Percentiles rank a stretch among this genome's conserved stretches.
Evolutionary conservation across 1,140 invertebrate genomes (phyloP).

Genomic region (Orchesella cincta): DNA sequence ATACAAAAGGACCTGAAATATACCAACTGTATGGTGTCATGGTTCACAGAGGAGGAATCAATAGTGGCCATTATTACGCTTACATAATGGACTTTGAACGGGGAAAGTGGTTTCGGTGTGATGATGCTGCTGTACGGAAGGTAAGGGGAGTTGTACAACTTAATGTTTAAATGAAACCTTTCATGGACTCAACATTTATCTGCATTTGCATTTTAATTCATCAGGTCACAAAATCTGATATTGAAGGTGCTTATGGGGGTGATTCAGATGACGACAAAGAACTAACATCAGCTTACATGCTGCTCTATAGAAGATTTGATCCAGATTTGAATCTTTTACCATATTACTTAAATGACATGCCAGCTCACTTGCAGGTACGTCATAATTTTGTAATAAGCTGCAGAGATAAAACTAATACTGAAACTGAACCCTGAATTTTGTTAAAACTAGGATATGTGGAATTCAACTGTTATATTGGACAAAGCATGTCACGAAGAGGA

Average conservation of each 20-base stretch:
- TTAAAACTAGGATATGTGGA: slow-evolving; percentile 62
- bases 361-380: slow-evolving; percentile 68
- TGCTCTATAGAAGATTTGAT: slow-evolving; percentile 86
- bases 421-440: slow-evolving; percentile 42
- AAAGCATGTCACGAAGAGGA: slow-evolving; percentile 63
- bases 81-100: slow-evolving; percentile 86
- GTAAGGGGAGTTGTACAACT: slow-evolving; percentile 61
- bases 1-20: slow-evolving; percentile 68
- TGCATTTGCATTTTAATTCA: not conserved
- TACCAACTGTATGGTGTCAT: slow-evolving; percentile 92
- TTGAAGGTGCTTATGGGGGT: not conserved
- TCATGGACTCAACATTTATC: not conserved
- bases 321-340: slow-evolving; percentile 68
- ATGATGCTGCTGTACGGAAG: slow-evolving; percentile 72
- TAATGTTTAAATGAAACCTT: not conserved
- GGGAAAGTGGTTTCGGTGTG: slow-evolving; percentile 78
- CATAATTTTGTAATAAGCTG: slow-evolving; percentile 31
- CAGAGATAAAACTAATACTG: slow-evolving; percentile 49
- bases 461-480: slow-evolving; percentile 69
- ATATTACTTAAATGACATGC: slow-evolving; percentile 71
- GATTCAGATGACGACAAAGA: slow-evolving; percentile 29
- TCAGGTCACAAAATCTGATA: too few relatives aligned
- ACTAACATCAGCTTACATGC: slow-evolving; percentile 85
- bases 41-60: slow-evolving; percentile 89
- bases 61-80: slow-evolving; percentile 90